Evolutionary conservation across 2,888 invertebrate species (phyloP).

Genomic region (Arge pagana): DNA sequence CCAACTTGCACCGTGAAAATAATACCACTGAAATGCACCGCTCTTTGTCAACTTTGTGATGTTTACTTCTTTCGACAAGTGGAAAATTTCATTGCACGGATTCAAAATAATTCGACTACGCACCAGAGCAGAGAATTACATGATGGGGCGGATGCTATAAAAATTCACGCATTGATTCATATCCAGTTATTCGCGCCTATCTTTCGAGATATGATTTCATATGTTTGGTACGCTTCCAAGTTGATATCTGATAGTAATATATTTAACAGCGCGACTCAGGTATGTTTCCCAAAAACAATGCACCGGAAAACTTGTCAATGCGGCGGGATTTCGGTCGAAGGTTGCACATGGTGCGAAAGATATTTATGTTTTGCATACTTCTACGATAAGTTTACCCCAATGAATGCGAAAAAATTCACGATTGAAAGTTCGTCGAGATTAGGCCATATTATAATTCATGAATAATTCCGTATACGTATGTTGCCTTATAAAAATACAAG

Average conservation of each 20-base stretch:
- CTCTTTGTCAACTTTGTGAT: no score
- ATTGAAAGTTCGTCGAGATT: no score
- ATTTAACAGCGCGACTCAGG: not conserved
- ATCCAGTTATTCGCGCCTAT: constrained; percentile 24
- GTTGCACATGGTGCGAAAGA: no score
- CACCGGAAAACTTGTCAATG: not conserved
- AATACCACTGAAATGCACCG: constrained; percentile 34
- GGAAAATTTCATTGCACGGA: constrained; percentile 27
- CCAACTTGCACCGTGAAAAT: constrained; percentile 5
- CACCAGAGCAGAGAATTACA: constrained; percentile 20
- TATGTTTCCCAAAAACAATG: not conserved
- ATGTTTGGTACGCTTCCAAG: constrained; percentile 25
- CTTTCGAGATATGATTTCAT: constrained; percentile 22
- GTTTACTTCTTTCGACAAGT: constrained; percentile 33
- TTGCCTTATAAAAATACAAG: no score
- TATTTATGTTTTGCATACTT: no score
- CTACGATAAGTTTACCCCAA: no score
- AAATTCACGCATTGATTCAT: constrained; percentile 28
- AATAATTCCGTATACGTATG: no score
- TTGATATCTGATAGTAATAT: no score
- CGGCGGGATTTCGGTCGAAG: not conserved
- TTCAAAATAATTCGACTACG: constrained; percentile 24
- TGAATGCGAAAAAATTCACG: no score
- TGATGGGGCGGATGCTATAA: constrained; percentile 27
- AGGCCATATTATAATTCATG: no score